Evolutionary conservation across 2,113 vertebrate genomes (phyloP).

Genomic region (Platichthys stellatus): DNA sequence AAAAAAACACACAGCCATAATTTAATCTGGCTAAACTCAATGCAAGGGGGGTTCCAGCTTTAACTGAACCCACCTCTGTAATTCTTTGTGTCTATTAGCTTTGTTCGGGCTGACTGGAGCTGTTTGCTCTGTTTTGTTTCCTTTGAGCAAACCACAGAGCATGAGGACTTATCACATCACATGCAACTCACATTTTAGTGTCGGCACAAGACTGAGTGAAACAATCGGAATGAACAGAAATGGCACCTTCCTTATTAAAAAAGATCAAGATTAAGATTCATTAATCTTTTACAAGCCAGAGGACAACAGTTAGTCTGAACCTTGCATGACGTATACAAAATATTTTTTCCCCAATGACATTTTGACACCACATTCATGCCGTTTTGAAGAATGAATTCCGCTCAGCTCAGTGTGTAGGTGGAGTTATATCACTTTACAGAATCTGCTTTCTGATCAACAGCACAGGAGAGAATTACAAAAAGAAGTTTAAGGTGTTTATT

Average conservation of each 20-base stretch:
- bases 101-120: slow-evolving; percentile 35
- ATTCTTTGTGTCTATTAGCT: slow-evolving; percentile 32
- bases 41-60: background rate
- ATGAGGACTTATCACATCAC: slow-evolving; percentile 11
- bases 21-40: background rate
- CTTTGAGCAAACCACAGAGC: slow-evolving; percentile 19
- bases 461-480: no score
- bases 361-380: background rate
- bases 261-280: background rate
- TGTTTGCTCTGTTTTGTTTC: slow-evolving; percentile 32
- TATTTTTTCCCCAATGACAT: background rate
- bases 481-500: slow-evolving; percentile 1
- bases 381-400: slow-evolving; percentile 10
- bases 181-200: slow-evolving; percentile 7
- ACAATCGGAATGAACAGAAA: slow-evolving; percentile 7
- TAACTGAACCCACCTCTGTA: slow-evolving; percentile 9
- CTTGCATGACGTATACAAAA: background rate
- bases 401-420: background rate
- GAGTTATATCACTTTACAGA: slow-evolving; percentile 2
- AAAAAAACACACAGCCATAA: background rate
- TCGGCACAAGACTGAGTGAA: background rate
- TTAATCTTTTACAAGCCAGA: background rate
- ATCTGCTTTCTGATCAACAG: no score
- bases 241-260: slow-evolving; percentile 17
- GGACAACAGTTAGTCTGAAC: slow-evolving; percentile 2